phyloP scores from a whole-genome alignment of 2,888 invertebrate genomes.

The Pegoplata infirma region DNA sequence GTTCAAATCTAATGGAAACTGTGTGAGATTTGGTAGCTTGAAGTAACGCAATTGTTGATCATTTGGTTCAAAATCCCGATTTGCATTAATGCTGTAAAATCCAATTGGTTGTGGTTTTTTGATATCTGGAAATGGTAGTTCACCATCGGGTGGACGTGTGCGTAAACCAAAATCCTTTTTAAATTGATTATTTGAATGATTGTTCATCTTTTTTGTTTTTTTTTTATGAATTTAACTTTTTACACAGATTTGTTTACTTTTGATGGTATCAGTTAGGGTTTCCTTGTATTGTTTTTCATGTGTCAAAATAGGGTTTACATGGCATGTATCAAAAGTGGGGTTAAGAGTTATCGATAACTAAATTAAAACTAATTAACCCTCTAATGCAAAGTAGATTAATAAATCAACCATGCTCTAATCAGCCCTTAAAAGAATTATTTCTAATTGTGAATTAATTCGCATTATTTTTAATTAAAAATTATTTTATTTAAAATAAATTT shows the following conservation, averaged over 20 bases:
- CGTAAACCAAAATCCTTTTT: conserved; percentile 43
- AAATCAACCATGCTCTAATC: too few species aligned
- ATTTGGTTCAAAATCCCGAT: conserved; percentile 72
- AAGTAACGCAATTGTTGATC: conserved; percentile 79
- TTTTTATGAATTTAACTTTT: neutral
- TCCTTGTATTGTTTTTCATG: too few species aligned
- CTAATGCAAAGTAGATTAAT: too few species aligned
- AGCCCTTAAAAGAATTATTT: too few species aligned
- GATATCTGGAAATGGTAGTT: conserved; percentile 77
- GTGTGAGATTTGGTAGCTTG: conserved; percentile 71
- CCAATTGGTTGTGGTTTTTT: conserved; percentile 80
- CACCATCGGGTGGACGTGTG: conserved; percentile 48
- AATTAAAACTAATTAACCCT: too few species aligned
- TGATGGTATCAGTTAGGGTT: neutral
- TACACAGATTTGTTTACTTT: neutral
- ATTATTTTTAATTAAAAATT: too few species aligned
- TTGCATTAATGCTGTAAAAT: conserved; percentile 79
- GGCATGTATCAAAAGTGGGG: too few species aligned
- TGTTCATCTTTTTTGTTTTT: neutral
- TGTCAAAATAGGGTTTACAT: too few species aligned
- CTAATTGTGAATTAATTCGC: too few species aligned
- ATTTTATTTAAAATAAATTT: too few species aligned
- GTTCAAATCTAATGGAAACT: conserved; percentile 68
- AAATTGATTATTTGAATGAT: conserved; percentile 9
- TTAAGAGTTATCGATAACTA: too few species aligned